A percentile compares a stretch with the other conserved stretches of the same genome.
phyloP scores from a whole-genome alignment of 2,888 invertebrate species.

The Hypomecis atomaria region DNA sequence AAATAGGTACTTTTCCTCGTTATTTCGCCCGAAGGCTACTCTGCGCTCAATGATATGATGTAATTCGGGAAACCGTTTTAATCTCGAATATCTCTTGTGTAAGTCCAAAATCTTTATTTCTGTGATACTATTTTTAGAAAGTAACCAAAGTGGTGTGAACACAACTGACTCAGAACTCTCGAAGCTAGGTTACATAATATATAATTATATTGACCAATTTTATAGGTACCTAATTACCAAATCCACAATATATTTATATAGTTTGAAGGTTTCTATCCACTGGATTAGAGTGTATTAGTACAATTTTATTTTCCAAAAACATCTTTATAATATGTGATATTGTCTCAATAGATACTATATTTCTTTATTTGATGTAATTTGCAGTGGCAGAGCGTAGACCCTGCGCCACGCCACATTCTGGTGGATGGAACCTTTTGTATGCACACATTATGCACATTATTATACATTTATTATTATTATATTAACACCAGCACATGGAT shows the following conservation, averaged over 20 bases:
- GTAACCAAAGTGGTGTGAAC: not conserved
- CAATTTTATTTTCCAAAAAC: no score
- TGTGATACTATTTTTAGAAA: conserved; percentile 16
- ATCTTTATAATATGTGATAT: no score
- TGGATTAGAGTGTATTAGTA: not conserved
- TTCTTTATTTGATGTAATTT: no score
- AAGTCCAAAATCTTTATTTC: not conserved
- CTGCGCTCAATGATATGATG: no score
- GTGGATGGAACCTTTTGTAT: not conserved
- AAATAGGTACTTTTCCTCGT: no score
- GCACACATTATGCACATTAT: not conserved
- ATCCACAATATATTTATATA: not conserved
- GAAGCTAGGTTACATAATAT: not conserved
- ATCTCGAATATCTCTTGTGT: conserved; percentile 5
- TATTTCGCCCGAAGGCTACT: no score
- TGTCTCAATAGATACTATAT: no score
- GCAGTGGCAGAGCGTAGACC: no score
- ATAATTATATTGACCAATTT: no score
- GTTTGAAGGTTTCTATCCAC: not conserved
- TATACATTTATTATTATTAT: not conserved
- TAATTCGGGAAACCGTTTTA: no score
- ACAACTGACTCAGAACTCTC: not conserved
- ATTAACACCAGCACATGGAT: conserved; percentile 48
- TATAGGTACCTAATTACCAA: not conserved
- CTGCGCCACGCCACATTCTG: not conserved